Evolutionary conservation across 2,797 vertebrate species (phyloP).

Genomic region (Enteromius anoplus): DNA sequence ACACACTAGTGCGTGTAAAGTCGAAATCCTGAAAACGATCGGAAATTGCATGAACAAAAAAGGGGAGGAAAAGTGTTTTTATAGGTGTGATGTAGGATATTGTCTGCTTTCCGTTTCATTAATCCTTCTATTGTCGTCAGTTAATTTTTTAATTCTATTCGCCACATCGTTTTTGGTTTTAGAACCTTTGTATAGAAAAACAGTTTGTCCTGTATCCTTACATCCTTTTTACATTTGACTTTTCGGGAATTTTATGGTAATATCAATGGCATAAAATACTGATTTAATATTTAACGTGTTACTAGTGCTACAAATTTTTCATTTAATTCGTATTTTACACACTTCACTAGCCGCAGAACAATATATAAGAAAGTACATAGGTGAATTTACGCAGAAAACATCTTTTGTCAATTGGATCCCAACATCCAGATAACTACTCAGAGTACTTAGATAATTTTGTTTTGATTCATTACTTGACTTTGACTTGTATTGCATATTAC

Average conservation of each 20-base stretch:
- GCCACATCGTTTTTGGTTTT: neutral
- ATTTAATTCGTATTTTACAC: neutral
- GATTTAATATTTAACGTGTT: neutral
- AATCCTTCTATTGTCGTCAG: neutral
- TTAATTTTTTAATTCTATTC: neutral
- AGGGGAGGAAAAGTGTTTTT: neutral
- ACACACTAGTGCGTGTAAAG: slow-evolving; percentile 30
- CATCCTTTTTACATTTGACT: neutral
- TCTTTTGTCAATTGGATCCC: neutral
- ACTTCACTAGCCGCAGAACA: neutral
- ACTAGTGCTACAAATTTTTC: neutral
- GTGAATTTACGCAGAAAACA: neutral
- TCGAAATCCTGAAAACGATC: neutral
- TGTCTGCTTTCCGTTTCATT: slow-evolving; percentile 12
- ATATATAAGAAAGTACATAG: neutral
- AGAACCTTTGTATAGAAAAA: neutral
- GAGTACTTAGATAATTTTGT: neutral
- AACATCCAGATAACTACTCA: neutral
- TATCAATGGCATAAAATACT: neutral
- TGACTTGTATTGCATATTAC: neutral
- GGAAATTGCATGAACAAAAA: slow-evolving; percentile 17
- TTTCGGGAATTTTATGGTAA: neutral
- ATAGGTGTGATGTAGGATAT: neutral
- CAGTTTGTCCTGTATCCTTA: neutral
- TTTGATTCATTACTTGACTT: neutral